phyloP scores from a whole-genome alignment of 1,140 invertebrate genomes.

The Pseudomyrmex pallidus region DNA sequence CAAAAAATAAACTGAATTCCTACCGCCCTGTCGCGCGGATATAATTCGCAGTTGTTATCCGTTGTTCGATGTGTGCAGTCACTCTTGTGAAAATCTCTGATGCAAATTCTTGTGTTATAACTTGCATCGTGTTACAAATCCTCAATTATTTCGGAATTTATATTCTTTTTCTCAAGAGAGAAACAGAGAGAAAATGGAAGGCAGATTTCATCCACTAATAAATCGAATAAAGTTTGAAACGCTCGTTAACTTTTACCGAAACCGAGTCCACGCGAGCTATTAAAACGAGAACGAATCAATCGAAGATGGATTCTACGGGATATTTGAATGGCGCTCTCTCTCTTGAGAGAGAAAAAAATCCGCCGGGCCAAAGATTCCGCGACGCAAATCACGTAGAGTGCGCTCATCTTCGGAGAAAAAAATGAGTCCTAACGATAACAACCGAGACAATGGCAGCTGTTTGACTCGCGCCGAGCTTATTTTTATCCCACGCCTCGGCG shows the following conservation, averaged over 20 bases:
- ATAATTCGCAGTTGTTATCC: neutral
- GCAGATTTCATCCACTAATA: neutral
- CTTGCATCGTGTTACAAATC: no score
- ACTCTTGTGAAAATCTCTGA: neutral
- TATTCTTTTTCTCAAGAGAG: no score
- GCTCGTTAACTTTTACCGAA: neutral
- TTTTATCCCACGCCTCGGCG: neutral
- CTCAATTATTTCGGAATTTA: no score
- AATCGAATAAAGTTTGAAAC: neutral
- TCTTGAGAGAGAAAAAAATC: conserved; percentile 11
- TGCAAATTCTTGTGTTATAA: neutral
- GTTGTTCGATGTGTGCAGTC: no score
- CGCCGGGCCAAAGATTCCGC: neutral
- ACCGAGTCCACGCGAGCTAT: neutral
- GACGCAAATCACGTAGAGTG: conserved; percentile 63
- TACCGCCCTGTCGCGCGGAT: neutral
- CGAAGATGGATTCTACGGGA: neutral
- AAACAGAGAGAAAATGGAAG: no score
- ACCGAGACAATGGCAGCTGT: conserved; percentile 54
- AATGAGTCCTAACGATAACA: conserved; percentile 64
- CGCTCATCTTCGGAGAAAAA: conserved; percentile 47
- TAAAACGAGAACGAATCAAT: conserved; percentile 13
- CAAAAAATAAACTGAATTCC: conserved; percentile 12
- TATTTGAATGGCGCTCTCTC: conserved; percentile 14
- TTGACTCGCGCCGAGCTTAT: conserved; percentile 44